These are phyloP conservation scores for Sarcophaga carnaria DNA, from an alignment of 2,888 invertebrate genomes.

Conservation along the genomic window DNA sequence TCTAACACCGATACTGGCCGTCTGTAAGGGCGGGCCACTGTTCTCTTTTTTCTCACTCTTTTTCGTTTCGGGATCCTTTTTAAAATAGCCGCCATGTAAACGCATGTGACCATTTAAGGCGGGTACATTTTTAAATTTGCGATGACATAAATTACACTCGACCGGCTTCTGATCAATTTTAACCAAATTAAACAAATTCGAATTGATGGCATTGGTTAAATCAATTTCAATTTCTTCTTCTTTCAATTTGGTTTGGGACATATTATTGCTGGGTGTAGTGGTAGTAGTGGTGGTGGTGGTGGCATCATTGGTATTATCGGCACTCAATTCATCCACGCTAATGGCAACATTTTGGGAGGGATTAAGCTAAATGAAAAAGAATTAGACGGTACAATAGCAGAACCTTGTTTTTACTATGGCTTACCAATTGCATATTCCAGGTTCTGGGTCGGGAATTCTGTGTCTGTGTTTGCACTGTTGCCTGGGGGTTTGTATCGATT, in stretches of 20 bases:
- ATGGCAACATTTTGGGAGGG: conserved; percentile 78
- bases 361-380: conserved; percentile 72
- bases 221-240: conserved; percentile 74
- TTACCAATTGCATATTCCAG: conserved; percentile 84
- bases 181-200: conserved; percentile 80
- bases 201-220: conserved; percentile 77
- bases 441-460: conserved; percentile 81
- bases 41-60: conserved; percentile 93
- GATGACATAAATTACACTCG: conserved; percentile 96
- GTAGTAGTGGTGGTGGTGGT: conserved; percentile 51
- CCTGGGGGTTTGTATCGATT: conserved; percentile 75
- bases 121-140: conserved; percentile 98
- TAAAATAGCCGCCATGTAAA: conserved; percentile 97
- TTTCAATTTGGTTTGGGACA: conserved; percentile 72
- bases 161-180: conserved; percentile 91
- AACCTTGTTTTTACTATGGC: background rate
- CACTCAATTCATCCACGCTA: conserved; percentile 75
- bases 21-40: conserved; percentile 92
- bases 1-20: conserved; percentile 94
- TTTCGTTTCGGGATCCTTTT: conserved; percentile 94
- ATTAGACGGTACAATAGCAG: background rate
- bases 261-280: conserved; percentile 38
- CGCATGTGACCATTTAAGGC: conserved; percentile 99
- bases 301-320: conserved; percentile 74
- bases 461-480: conserved; percentile 74